Evolutionary conservation across 2,113 vertebrate species (phyloP), one percentile per base, ranked within the genome.

Genomic region (Mus spicilegus): DNA sequence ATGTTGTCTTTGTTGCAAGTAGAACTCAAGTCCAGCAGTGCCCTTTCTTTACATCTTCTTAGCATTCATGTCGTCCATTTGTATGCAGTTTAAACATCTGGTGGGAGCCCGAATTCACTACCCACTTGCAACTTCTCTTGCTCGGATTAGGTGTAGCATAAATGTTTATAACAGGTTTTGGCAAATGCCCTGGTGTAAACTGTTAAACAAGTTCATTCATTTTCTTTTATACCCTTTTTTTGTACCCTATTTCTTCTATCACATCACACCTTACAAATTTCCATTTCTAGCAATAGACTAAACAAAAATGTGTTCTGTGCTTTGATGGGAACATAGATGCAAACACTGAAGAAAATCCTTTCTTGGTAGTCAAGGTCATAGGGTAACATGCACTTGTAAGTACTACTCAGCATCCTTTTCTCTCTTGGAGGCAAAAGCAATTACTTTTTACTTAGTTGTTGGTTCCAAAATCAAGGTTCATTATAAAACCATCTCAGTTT

Each of bases 231-330:
- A 63, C 13, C 2, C 0, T 28, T 22, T 19, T 22, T 1, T 95
- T 81, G 20, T n/a, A 93, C 87, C 1, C 2, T 54, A 77, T 93
- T 69, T 24, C 72, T 22, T 92, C 28, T 10, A 24, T 61, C 61
- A 85, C 86, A 75, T 91, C 69, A 89, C 39, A 67, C 36, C 58
- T 76, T 85, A 90, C n/a, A 77, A 26, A 3, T 87, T 90, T 90
- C 85, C 30, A 81, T 28, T 78, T 87, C 54, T 65, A 73, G 91
- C 49, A 73, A 78, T 10, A 86, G n/a, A 20, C 46, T 93, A 76
- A 92, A n/a, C 90, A 82, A 87, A 95, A 93, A 30, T 65, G 56
- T 73, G 78, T 91, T 77, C 77, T 93, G 42, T 91, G 30, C 73
- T 91, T 95, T 91, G 49, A 67, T 36, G 7, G 26, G 33, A 12